Evolutionary conservation across 2,113 vertebrate species (phyloP).

Genomic region (Cathartes aura): DNA sequence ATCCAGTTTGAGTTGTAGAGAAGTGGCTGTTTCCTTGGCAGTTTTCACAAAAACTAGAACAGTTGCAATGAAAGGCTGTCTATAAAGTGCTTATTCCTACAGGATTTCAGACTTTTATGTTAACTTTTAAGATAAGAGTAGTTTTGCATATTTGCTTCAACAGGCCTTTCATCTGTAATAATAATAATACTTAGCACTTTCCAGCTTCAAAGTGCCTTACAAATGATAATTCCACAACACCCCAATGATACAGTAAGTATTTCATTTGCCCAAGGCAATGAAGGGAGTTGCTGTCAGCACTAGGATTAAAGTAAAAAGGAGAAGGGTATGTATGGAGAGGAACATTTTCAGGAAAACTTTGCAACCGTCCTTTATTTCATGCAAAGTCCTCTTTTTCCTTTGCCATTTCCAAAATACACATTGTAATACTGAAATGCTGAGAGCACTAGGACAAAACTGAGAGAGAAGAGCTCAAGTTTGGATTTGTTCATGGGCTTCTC

Average conservation of each 20-base stretch:
- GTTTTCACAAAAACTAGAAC: neutral
- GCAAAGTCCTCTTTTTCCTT: neutral
- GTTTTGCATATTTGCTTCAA: neutral
- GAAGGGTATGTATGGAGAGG: neutral
- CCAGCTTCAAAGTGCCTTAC: neutral
- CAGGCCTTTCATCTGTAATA: neutral
- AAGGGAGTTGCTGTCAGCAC: neutral
- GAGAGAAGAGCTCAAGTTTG: neutral
- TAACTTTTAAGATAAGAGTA: neutral
- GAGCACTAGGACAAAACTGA: neutral
- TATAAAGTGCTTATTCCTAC: neutral
- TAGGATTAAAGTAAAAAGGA: neutral
- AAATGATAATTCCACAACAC: neutral
- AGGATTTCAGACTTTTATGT: neutral
- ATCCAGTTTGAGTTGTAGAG: neutral
- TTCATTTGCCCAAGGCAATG: neutral
- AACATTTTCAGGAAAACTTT: neutral
- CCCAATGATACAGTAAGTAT: neutral
- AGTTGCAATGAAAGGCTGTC: neutral
- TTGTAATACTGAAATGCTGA: neutral
- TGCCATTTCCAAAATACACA: neutral
- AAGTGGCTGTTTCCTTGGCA: neutral
- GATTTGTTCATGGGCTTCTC: neutral
- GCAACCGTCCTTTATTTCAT: neutral
- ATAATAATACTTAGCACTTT: neutral